Evolutionary conservation across 1,140 invertebrate species (phyloP).

Genomic region (Atta cephalotes): DNA sequence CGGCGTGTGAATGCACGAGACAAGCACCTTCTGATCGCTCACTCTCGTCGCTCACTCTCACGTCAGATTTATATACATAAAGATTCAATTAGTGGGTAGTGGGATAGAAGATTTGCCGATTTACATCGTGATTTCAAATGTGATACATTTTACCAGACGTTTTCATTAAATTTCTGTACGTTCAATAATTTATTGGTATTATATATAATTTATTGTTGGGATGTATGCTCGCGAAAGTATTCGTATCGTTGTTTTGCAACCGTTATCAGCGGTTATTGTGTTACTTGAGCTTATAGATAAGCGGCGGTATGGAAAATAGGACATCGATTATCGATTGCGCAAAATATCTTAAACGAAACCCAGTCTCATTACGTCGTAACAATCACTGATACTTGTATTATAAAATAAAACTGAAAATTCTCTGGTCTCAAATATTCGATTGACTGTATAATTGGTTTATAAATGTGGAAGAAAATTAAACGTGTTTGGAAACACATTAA

Average conservation of each 20-base stretch:
- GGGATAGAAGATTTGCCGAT: background rate
- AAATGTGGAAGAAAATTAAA: background rate
- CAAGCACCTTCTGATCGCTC: constrained; percentile 10
- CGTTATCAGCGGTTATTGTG: constrained; percentile 36
- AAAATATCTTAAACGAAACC: constrained; percentile 43
- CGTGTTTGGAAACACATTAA: background rate
- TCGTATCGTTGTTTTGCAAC: background rate
- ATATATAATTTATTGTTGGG: no score
- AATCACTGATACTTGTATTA: constrained; percentile 1
- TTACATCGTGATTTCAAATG: background rate
- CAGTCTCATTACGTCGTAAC: constrained; percentile 20
- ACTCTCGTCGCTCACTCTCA: background rate
- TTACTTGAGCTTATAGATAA: constrained; percentile 38
- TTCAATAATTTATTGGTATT: constrained; percentile 10
- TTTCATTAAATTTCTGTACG: background rate
- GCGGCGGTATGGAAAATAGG: constrained; percentile 25
- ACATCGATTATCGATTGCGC: constrained; percentile 50
- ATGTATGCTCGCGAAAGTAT: background rate
- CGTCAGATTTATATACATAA: background rate
- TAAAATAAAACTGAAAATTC: background rate
- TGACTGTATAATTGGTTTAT: background rate
- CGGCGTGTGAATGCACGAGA: background rate
- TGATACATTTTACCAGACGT: background rate
- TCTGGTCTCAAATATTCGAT: background rate
- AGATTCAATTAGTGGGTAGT: background rate